Conservation (phyloP, 2,888 invertebrate species). For the Blera fallax region DNA sequence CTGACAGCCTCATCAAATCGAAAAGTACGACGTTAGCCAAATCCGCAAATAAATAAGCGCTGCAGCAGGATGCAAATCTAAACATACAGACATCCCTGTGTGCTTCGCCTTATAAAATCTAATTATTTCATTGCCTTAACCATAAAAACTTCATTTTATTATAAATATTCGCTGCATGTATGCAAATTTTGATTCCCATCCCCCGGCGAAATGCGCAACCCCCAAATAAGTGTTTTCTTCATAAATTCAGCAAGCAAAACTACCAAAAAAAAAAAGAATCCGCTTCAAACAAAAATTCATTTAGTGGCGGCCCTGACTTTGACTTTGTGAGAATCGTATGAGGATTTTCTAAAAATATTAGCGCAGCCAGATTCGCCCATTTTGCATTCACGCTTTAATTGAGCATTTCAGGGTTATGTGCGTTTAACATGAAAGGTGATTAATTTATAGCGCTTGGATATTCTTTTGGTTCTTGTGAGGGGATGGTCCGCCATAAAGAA, state of each 20-base stretch:
- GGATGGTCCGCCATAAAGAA: not conserved
- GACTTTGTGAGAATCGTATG: conserved; percentile 38
- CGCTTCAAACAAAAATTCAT: not conserved
- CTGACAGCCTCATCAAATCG: not conserved
- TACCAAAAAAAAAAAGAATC: not conserved
- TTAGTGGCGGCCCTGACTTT: conserved; percentile 47
- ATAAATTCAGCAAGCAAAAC: not conserved
- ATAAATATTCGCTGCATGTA: conserved; percentile 31
- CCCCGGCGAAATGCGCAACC: not conserved
- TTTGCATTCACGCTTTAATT: conserved; percentile 69
- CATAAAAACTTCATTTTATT: conserved; percentile 40
- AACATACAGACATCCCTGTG: not conserved
- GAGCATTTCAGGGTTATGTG: conserved; percentile 63
- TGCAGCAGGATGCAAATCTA: not conserved
- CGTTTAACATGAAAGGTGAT: conserved; percentile 64
- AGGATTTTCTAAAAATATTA: conserved; percentile 48
- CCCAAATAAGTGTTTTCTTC: conserved; percentile 8
- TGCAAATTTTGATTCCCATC: conserved; percentile 38
- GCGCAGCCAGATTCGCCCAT: not conserved
- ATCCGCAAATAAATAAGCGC: conserved; percentile 1
- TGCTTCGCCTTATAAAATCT: conserved; percentile 14
- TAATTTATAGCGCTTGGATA: conserved; percentile 55
- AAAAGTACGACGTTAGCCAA: conserved; percentile 25
- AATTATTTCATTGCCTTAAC: conserved; percentile 45
- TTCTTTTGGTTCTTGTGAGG: conserved; percentile 24